Evolutionary conservation across 2,113 vertebrate species (phyloP), one percentile per base, ranked within the genome.

Genomic region (Tretioscincus oriximinensis): DNA sequence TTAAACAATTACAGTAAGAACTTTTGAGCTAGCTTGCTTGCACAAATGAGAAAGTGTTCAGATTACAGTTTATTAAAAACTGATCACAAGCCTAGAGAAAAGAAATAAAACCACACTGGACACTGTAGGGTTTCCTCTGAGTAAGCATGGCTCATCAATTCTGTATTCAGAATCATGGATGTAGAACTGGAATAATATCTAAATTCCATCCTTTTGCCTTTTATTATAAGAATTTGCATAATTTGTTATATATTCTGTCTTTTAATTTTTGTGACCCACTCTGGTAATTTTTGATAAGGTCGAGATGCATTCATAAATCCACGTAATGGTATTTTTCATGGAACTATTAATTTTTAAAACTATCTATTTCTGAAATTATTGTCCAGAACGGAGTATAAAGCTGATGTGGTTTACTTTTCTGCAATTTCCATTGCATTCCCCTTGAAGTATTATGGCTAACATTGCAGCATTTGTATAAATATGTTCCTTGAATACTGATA

Each of bases 161-260:
- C 41, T 71, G 87, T 60, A 74, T 77, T 18, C 81, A 0, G 0
- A 10, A 28, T 29, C 31, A 41, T 11, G 0, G 0, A 26, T 0
- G 0, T 20, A 31, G 41, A 78, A 71, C 24, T 73, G 77, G 76
- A 28, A 66, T 21, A 9, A 21, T n/a, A 26, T 9, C 49, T 35
- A 16, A 41, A 31, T 67, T 2, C 20, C 18, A 58, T 79, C 21
- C 45, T 1, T 5, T 80, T 2, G 0, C 1, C 0, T 78, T 41
- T 41, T 5, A 41, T 41, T 41, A 41, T 41, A 41, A 41, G 35
- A 41, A 41, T 41, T 41, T 41, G 35, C 35, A 41, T 5, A 41
- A 41, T 41, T 41, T 41, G 35, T 41, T 41, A 41, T 41, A 4
- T 4, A 41, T 41, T 41, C 35, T 41, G 35, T 41, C 35, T 41